Base-by-base conservation (phyloP, 2,888 invertebrate genomes). In the Blera fallax region DNA sequence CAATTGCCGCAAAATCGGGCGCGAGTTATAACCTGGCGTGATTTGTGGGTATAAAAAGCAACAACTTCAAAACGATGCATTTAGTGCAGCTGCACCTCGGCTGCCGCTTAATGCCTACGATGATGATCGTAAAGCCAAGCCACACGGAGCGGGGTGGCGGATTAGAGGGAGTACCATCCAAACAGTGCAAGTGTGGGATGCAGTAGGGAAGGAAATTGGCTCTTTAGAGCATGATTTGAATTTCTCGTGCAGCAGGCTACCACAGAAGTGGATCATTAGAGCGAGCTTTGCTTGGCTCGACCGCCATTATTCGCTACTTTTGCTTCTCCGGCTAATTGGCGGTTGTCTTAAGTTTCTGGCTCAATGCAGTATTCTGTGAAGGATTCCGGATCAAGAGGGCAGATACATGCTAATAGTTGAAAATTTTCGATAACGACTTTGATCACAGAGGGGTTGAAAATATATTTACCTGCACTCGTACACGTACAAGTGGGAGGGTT, bases 201-300 rank as follows among this genome's bases (percentile, higher is more conserved):
- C 58, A 58, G 78, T 54, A 37, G 16, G 56, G 54, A 74, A 85
- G 81, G 77, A 85, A 85, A 85, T 85, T 85, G 81, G 37, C 81
- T 85, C 81, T 85, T 85, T 85, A 81, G 67, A 85, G 67, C 77
- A 85, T 85, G 85, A 85, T 85, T 85, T 80, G 80, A 85, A 85
- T 72, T 85, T 85, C 67, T 85, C 85, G 81, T 85, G 85, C 81
- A 79, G 60, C 56, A 76, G 60, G 65, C 83, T 74, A 67, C 67
- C 58, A 70, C 76, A 81, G 81, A 81, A 85, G 76, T 85, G 81
- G 81, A 85, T 81, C 80, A 81, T 85, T 85, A 81, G 85, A 76
- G 70, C 65, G 70, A 85, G 80, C 72, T 72, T 54, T 69, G 67
- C 43, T 54, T n/a, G 8, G 27, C 58, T 76, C 52, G 69, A 64